Percentiles rank a stretch among this genome's conserved stretches.
Conservation (phyloP, 1,140 invertebrate genomes). For the Cydia strobilella region DNA sequence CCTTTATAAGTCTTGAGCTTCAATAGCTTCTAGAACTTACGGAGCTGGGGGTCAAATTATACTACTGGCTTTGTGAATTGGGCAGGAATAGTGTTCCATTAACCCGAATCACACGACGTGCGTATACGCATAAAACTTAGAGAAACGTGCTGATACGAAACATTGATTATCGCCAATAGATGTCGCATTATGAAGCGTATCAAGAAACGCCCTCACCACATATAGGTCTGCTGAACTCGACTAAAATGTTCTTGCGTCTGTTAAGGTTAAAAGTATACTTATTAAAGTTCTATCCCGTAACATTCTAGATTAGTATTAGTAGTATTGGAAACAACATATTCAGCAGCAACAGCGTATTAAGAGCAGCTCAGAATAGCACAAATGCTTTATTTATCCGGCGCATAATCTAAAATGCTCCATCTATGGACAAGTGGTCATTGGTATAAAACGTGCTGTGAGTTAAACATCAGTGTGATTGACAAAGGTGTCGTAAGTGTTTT, state of each 20-base stretch:
- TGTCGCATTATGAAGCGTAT: background rate
- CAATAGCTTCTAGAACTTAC: background rate
- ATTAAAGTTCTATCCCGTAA: too few species aligned
- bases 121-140: conserved; percentile 35
- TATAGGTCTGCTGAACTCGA: too few species aligned
- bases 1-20: background rate
- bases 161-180: conserved; percentile 7
- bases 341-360: too few species aligned
- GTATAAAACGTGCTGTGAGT: background rate
- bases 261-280: too few species aligned
- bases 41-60: conserved; percentile 42
- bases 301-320: too few species aligned
- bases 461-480: conserved; percentile 14
- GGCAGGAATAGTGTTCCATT: conserved; percentile 37
- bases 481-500: conserved; percentile 16
- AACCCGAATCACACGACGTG: conserved; percentile 45
- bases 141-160: conserved; percentile 38
- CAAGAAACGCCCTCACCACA: background rate
- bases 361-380: too few species aligned
- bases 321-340: too few species aligned
- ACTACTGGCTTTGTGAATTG: background rate
- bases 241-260: too few species aligned
- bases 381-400: background rate
- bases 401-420: background rate
- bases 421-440: background rate